These are phyloP conservation scores for Sinotaia quadrata DNA, from an alignment of 2,888 invertebrate genomes.

Conservation along the genomic window DNA sequence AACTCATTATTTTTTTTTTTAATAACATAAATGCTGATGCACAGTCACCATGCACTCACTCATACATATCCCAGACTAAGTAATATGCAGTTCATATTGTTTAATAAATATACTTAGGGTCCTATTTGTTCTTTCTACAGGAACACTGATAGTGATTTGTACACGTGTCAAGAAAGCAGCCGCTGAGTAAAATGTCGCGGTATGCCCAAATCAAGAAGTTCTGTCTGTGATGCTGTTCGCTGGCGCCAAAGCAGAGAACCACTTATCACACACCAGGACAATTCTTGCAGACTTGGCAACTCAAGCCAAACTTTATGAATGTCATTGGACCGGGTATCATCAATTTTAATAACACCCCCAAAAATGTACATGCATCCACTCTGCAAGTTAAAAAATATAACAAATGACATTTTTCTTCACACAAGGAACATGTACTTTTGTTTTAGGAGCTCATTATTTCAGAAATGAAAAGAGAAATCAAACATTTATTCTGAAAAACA, in stretches of 20 bases:
- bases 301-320: conserved; percentile 6
- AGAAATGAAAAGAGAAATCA: too few species aligned
- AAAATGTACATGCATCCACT: conserved; percentile 9
- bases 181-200: not conserved
- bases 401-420: not conserved
- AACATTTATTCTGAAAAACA: too few species aligned
- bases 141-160: too few species aligned
- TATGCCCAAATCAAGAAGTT: not conserved
- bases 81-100: too few species aligned
- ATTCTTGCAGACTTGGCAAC: not conserved
- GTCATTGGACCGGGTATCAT: not conserved
- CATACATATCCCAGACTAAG: too few species aligned
- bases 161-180: too few species aligned
- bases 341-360: not conserved
- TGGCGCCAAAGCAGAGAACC: not conserved
- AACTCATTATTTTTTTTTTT: too few species aligned
- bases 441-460: too few species aligned
- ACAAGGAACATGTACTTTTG: not conserved
- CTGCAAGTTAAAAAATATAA: not conserved
- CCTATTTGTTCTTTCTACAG: too few species aligned
- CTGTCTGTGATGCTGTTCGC: not conserved
- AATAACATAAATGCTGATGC: too few species aligned
- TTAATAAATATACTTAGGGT: too few species aligned
- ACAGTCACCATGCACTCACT: too few species aligned
- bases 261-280: not conserved